Evolutionary conservation across 2,797 vertebrate genomes (phyloP), one percentile per base, ranked within the genome.

Genomic region (Philypnodon macrostomus): DNA sequence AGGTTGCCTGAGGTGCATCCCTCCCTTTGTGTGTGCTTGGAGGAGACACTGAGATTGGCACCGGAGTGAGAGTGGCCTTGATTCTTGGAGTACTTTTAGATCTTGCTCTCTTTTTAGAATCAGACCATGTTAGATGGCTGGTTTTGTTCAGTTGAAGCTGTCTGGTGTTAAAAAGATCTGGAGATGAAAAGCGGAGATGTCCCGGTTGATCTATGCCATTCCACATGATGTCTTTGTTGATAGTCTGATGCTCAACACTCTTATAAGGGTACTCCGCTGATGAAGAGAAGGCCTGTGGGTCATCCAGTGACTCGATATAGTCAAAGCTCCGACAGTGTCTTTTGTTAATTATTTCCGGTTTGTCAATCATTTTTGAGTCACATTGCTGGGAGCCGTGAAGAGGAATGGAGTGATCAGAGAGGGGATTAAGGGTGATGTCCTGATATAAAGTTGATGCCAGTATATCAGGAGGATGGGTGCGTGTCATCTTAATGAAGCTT

Each of bases 251-350:
- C 54, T 90, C 88, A 1, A 74, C 15, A 55, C 87, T 88, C 11
- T 86, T 81, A 54, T 75, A 85, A 19, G 86, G 62, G 9, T 68
- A 89, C 67, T 93, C 92, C 90, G 91, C 92, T 29, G 86, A 72
- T 0, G 70, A 60, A 2, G 85, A 62, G 4, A 87, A 68, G 49
- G 89, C 78, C 61, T 90, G 85, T 6, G 88, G 90, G 40, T 93
- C 92, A 80, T 98, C 96, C 63, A 97, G 83, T 2, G 93, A 93
- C 85, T 98, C 95, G 0, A 97, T 90, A 53, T 92, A 98, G 88
- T 97, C 95, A 32, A 98, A 98, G 86, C 95, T 98, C 72, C 96
- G 91, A 64, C 96, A 98, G 12, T 98, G 95, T 83, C 96, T 94
- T 86, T 98, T 98, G 87, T 96, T 95, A 76, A 96, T 93, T 67